Evolutionary conservation across 1,140 invertebrate species (phyloP).

Genomic region (Idris sp.): DNA sequence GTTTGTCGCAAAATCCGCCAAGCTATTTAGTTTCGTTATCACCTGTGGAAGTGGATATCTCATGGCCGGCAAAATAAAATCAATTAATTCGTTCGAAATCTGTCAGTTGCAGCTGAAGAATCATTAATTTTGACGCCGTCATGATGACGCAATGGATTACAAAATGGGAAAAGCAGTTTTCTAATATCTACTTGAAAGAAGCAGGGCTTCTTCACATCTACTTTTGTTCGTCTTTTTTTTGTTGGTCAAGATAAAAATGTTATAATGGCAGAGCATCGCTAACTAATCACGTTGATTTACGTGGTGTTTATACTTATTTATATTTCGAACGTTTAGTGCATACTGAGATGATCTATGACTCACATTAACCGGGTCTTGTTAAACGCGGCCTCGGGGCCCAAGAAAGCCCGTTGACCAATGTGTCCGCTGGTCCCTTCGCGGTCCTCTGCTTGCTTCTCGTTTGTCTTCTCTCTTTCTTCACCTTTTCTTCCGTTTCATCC

Average conservation of each 20-base stretch:
- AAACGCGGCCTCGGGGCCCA: constrained; percentile 71
- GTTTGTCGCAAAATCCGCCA: too few species aligned
- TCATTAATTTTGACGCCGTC: constrained; percentile 13
- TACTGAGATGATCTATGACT: constrained; percentile 75
- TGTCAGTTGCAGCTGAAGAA: not conserved
- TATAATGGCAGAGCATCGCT: constrained; percentile 64
- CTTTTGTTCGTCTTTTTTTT: constrained; percentile 20
- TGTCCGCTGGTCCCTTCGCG: constrained; percentile 66
- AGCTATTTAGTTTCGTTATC: too few species aligned
- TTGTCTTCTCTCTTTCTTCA: constrained; percentile 48
- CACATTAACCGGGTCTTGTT: constrained; percentile 78
- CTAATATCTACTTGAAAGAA: too few species aligned
- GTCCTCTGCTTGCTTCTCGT: constrained; percentile 43
- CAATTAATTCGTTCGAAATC: constrained; percentile 6
- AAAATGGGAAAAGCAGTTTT: constrained; percentile 23
- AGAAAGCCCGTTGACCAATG: constrained; percentile 66
- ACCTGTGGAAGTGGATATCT: too few species aligned
- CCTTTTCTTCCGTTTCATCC: constrained; percentile 65
- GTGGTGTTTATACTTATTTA: constrained; percentile 77
- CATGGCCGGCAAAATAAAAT: too few species aligned
- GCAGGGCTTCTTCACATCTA: constrained; percentile 12
- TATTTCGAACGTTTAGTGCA: constrained; percentile 76
- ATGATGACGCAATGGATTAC: constrained; percentile 5
- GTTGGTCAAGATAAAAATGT: constrained; percentile 58
- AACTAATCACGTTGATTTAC: constrained; percentile 75